These are phyloP conservation scores for Spheniscus humboldti DNA, from an alignment of 2,797 vertebrate species.

Conservation along the genomic window DNA sequence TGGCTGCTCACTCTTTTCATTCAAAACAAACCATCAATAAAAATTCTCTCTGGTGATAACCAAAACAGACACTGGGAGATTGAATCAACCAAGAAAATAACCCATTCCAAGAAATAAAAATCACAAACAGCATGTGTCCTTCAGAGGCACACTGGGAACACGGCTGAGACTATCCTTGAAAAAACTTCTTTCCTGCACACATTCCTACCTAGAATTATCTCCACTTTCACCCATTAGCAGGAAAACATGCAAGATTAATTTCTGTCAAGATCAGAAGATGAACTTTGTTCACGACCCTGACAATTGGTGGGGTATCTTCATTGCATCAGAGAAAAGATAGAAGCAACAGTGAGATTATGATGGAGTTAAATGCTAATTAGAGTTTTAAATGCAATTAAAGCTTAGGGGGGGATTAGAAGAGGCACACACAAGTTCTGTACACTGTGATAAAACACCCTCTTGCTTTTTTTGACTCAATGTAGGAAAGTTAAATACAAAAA, in stretches of 20 bases:
- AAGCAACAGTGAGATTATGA: background rate
- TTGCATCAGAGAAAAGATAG: background rate
- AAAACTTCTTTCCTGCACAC: background rate
- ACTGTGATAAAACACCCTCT: background rate
- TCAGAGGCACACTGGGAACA: too few species aligned
- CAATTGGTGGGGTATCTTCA: background rate
- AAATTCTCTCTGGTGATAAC: background rate
- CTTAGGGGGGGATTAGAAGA: background rate
- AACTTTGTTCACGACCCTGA: background rate
- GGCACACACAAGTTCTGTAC: background rate
- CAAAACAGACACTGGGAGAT: background rate
- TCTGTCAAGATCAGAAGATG: background rate
- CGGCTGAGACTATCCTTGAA: background rate
- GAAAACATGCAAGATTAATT: background rate
- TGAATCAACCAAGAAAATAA: background rate
- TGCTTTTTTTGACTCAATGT: background rate
- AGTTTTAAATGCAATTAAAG: constrained; percentile 15
- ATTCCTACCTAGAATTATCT: background rate
- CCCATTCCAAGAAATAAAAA: background rate
- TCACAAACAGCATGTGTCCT: background rate
- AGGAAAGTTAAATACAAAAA: background rate
- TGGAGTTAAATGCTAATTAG: background rate
- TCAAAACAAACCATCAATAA: background rate
- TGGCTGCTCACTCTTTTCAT: background rate
- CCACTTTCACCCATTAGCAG: background rate